Conservation (phyloP, 2,888 invertebrate species). For the Campopleginae sp. region DNA sequence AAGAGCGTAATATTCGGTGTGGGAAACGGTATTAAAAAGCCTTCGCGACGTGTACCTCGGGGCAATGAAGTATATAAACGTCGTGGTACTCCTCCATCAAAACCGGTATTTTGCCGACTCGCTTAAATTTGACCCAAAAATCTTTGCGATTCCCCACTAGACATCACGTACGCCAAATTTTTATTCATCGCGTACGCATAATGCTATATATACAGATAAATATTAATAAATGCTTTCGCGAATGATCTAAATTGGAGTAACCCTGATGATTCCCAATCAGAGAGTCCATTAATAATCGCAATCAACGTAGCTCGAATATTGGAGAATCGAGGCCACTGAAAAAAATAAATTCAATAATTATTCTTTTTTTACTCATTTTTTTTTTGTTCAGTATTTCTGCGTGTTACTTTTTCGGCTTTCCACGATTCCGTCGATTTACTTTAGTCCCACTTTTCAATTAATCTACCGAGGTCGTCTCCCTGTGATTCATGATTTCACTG, state of each 20-base stretch:
- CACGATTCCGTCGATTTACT: background rate
- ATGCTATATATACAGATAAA: background rate
- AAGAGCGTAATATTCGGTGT: conserved; percentile 63
- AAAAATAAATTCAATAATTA: background rate
- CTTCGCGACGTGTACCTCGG: conserved; percentile 37
- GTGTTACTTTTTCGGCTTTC: background rate
- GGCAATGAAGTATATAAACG: conserved; percentile 47
- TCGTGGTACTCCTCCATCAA: conserved; percentile 54
- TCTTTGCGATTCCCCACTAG: conserved; percentile 33
- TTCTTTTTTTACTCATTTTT: background rate
- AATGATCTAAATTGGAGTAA: conserved; percentile 44
- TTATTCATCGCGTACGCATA: conserved; percentile 13
- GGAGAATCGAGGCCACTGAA: background rate
- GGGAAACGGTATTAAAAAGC: conserved; percentile 65
- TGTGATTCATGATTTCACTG: background rate
- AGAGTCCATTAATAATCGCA: background rate
- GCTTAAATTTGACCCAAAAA: conserved; percentile 71
- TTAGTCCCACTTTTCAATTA: background rate
- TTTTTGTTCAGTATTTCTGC: background rate
- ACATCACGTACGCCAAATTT: background rate
- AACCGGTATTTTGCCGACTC: conserved; percentile 72
- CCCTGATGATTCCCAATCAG: background rate
- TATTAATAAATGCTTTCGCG: background rate
- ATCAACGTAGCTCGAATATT: background rate
- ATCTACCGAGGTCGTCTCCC: background rate